Evolutionary conservation across 2,113 vertebrate species (phyloP).

Genomic region (Nansenia antarctica): DNA sequence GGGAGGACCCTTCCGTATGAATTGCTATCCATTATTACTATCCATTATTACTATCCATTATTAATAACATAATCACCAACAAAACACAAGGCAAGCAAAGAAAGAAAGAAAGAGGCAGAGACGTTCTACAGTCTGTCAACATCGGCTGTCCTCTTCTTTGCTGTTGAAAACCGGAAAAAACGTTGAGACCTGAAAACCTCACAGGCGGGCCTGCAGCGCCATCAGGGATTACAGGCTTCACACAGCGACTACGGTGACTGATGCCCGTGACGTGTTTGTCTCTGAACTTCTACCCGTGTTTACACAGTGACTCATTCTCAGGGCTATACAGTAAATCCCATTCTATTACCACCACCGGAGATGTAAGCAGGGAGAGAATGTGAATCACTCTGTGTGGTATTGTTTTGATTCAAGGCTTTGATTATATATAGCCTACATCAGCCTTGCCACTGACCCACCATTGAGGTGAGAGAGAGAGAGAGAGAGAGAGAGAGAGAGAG

Average conservation of each 20-base stretch:
- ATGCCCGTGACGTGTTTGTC: neutral
- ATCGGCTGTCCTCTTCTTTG: too few species aligned
- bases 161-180: neutral
- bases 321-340: slow-evolving; percentile 25
- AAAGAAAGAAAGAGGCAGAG: too few species aligned
- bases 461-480: too few species aligned
- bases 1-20: too few species aligned
- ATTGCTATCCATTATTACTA: too few species aligned
- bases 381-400: slow-evolving; percentile 32
- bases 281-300: neutral
- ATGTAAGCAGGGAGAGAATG: slow-evolving; percentile 25
- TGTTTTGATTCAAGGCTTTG: slow-evolving; percentile 42
- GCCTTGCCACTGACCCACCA: neutral
- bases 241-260: neutral
- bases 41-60: too few species aligned
- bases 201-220: too few species aligned
- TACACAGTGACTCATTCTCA: slow-evolving; percentile 20
- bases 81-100: too few species aligned
- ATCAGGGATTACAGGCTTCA: neutral
- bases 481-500: too few species aligned
- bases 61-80: too few species aligned
- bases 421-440: slow-evolving; percentile 14
- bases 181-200: neutral
- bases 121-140: too few species aligned
- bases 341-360: slow-evolving; percentile 19